Evolutionary conservation across 2,113 vertebrate species (phyloP), one percentile per base, ranked within the genome.

Genomic region (Orthonyx spaldingii): DNA sequence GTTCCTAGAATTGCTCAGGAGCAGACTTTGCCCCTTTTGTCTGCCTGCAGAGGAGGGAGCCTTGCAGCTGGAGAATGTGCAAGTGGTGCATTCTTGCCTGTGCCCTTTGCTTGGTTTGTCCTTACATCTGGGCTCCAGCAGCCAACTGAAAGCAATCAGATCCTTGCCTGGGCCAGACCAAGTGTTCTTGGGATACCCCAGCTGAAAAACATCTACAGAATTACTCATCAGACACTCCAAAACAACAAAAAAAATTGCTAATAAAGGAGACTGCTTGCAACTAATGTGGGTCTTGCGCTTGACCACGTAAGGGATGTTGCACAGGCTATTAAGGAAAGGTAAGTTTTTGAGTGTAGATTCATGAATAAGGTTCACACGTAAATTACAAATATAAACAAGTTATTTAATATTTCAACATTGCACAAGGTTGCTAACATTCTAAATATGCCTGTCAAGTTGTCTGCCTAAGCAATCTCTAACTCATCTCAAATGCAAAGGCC

Each of bases 1-100:
- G 91, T 93, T 95, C 83, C 77, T 21, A 56, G 89, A 89, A 90
- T 28, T 57, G 64, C 55, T 80, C 74, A 76, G 77, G 50, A 87
- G 74, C 75, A 82, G 71, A 95, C 80, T 86, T 63, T 89, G 82
- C 49, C 66, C 84, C 66, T 89, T 96, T 91, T 97, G 91, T 96
- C 71, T 1, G 70, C n/a, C 81, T 85, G 91, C 93, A 94, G 95
- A 96, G 96, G 96, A 95, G 96, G 92, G n/a, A 93, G 87, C 60
- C 20, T 10, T 88, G 76, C 82, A 93, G 92, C 90, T 59, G 18
- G 72, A 71, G 93, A 97, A 97, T 97, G 96, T 96, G 96, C 94
- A 85, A 91, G 65, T 49, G 1, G 16, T 16, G 52, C 96, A 95
- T 96, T 96, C 86, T 68, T 94, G 72, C 46, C 56, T 16, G 11